phyloP scores from a whole-genome alignment of 2,888 invertebrate genomes.

The Nomada flava region DNA sequence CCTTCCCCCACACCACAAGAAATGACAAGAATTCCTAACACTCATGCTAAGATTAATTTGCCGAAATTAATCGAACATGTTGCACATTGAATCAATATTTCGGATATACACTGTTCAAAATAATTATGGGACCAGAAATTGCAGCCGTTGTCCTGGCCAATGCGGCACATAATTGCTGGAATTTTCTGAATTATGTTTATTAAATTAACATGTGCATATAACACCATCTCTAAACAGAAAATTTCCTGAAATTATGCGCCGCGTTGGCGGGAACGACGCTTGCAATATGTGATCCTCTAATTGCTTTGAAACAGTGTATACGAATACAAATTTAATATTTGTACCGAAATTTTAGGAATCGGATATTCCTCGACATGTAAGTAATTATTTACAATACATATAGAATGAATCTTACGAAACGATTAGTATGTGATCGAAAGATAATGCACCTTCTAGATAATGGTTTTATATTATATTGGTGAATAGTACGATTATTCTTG shows the following conservation, averaged over 20 bases:
- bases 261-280: too few species aligned
- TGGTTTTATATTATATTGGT: conserved; percentile 13
- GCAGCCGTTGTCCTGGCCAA: too few species aligned
- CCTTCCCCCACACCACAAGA: conserved; percentile 58
- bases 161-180: too few species aligned
- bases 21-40: conserved; percentile 26
- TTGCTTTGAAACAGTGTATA: too few species aligned
- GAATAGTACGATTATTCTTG: not conserved
- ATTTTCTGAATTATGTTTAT: too few species aligned
- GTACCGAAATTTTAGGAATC: not conserved
- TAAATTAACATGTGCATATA: too few species aligned
- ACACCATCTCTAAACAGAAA: too few species aligned
- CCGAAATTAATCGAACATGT: conserved; percentile 74
- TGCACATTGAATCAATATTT: conserved; percentile 48
- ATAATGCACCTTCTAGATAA: not conserved
- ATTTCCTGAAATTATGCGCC: too few species aligned
- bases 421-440: not conserved
- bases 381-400: not conserved
- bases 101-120: not conserved
- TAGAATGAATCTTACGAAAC: not conserved
- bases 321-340: not conserved
- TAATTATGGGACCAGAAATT: too few species aligned
- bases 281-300: too few species aligned
- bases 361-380: not conserved
- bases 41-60: conserved; percentile 66